These are phyloP conservation scores for Bolinopsis microptera DNA, from an alignment of 37 sponge, comb jelly and placozoan genomes.

Conservation along the genomic window DNA sequence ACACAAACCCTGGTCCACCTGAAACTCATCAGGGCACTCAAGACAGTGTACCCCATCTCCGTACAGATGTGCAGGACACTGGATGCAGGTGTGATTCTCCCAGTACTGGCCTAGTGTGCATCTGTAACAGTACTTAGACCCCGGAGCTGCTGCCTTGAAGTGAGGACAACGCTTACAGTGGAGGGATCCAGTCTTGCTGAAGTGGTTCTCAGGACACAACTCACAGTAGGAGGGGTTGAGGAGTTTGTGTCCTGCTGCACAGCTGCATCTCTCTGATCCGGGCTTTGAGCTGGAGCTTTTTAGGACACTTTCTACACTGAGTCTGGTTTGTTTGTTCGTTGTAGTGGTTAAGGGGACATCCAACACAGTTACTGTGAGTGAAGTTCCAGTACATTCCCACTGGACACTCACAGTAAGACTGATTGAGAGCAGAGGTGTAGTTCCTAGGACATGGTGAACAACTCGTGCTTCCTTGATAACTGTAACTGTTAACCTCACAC, in stretches of 20 bases:
- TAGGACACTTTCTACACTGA: neutral
- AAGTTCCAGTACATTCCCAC: neutral
- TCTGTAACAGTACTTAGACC: neutral
- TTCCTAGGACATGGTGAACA: neutral
- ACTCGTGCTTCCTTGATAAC: neutral
- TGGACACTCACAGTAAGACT: neutral
- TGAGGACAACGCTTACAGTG: neutral
- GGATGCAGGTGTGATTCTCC: neutral
- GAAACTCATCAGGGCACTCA: neutral
- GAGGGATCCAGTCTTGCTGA: neutral
- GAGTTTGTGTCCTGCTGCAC: neutral
- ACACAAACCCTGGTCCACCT: neutral
- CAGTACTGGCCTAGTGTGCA: slow-evolving; percentile 11
- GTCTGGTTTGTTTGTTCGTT: neutral
- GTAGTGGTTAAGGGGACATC: neutral
- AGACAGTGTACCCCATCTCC: neutral
- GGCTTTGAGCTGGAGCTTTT: neutral
- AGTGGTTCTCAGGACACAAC: neutral
- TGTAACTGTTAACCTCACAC: neutral
- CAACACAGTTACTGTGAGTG: neutral
- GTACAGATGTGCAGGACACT: neutral
- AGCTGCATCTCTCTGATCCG: neutral
- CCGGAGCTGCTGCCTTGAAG: neutral
- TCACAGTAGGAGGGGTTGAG: slow-evolving; percentile 3
- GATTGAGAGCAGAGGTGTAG: neutral